Conservation (phyloP, 2,888 invertebrate genomes). For the Xestia ashworthii region DNA sequence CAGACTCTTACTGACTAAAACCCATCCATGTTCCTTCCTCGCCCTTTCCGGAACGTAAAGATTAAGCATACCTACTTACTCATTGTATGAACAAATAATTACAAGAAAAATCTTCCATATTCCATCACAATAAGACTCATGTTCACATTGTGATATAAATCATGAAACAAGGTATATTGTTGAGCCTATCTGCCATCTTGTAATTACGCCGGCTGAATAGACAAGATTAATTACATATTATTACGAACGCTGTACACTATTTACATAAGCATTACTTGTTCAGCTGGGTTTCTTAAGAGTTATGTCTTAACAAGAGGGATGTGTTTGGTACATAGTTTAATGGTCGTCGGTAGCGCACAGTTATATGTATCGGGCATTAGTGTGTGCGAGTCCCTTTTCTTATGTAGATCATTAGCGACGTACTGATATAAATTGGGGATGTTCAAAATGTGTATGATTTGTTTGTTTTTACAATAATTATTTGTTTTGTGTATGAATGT, state of each 20-base stretch:
- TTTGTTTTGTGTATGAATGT: no score
- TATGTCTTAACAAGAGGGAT: slow-evolving; percentile 4
- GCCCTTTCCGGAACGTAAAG: no score
- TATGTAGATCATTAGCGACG: slow-evolving; percentile 4
- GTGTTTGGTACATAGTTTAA: background rate
- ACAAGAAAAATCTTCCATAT: slow-evolving; percentile 18
- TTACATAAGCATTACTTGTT: slow-evolving; percentile 34
- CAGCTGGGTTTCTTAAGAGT: slow-evolving; percentile 10
- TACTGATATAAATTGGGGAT: background rate
- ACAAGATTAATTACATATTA: slow-evolving; percentile 58
- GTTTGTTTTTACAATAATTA: background rate
- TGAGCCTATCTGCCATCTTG: slow-evolving; percentile 50
- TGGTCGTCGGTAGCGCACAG: background rate
- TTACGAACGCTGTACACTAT: slow-evolving; percentile 43
- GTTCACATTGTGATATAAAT: slow-evolving; percentile 45
- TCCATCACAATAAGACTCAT: slow-evolving; percentile 23
- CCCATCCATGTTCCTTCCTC: no score
- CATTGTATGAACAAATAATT: slow-evolving; percentile 7
- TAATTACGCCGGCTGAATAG: slow-evolving; percentile 60
- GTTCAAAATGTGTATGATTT: background rate
- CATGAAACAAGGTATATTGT: slow-evolving; percentile 50
- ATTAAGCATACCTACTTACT: background rate
- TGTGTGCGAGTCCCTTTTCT: background rate
- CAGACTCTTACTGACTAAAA: no score
- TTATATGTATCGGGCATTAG: background rate